Evolutionary conservation across 23 tunicate species (phyloP).

Genomic region (Ascidia mentula): DNA sequence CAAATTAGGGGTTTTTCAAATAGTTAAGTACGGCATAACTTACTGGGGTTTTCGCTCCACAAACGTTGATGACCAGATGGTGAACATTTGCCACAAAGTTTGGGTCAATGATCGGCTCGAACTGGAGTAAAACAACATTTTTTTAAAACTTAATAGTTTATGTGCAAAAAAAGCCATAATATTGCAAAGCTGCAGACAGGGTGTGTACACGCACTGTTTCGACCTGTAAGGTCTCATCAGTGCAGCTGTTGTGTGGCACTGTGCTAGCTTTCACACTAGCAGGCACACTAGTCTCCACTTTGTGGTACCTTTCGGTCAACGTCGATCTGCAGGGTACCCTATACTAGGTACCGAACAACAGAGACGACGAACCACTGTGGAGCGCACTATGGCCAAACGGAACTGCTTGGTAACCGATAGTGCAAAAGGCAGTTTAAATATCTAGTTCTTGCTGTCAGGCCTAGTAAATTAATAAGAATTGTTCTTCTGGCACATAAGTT

Average conservation of each 20-base stretch:
- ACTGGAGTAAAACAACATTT: background rate
- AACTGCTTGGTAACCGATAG: no score
- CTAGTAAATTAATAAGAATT: no score
- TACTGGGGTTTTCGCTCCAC: background rate
- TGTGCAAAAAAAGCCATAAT: no score
- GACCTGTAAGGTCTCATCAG: background rate
- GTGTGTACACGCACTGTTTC: background rate
- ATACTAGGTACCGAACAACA: no score
- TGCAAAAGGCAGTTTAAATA: no score
- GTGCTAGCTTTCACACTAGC: no score
- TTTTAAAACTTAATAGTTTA: background rate
- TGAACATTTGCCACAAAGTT: background rate
- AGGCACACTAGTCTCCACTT: no score
- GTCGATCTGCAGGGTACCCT: no score
- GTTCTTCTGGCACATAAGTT: no score
- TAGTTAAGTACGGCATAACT: background rate
- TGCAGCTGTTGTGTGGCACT: background rate
- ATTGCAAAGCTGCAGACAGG: background rate
- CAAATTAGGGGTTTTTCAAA: background rate
- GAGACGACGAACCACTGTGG: no score
- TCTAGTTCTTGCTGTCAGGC: no score
- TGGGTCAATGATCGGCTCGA: background rate
- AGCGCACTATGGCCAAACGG: no score
- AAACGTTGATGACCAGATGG: background rate
- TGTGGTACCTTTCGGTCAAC: background rate